Conservation (phyloP, 2,888 invertebrate genomes). For the Lepidochitona cinerea region DNA sequence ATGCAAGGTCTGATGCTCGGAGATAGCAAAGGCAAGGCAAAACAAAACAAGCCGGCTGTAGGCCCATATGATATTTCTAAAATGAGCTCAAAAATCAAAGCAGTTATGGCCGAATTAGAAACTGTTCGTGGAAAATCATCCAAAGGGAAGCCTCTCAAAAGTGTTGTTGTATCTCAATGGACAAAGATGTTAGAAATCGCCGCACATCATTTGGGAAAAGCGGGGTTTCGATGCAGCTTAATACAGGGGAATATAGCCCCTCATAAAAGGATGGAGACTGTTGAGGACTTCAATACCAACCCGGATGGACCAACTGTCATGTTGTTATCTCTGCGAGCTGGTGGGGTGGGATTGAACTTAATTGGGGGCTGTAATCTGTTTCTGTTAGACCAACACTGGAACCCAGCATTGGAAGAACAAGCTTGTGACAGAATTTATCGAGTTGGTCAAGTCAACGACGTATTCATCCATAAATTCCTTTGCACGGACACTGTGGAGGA, state of each 20-base stretch:
- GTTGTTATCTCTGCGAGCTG: conserved; percentile 90
- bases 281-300: conserved; percentile 81
- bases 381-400: conserved; percentile 95
- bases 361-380: conserved; percentile 93
- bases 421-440: conserved; percentile 95
- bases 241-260: conserved; percentile 86
- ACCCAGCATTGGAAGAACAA: conserved; percentile 95
- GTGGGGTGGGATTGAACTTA: conserved; percentile 95
- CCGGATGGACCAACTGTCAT: conserved; percentile 75
- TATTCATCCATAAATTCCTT: conserved; percentile 88
- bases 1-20: conserved; percentile 70
- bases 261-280: conserved; percentile 79
- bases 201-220: conserved; percentile 76
- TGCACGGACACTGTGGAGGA: conserved; percentile 91
- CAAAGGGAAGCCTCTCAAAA: conserved; percentile 18
- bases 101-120: conserved; percentile 44
- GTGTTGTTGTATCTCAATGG: conserved; percentile 93
- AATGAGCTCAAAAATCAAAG: conserved; percentile 57
- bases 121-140: conserved; percentile 35
- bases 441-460: conserved; percentile 87
- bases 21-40: conserved; percentile 65
- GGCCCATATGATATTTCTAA: conserved; percentile 64
- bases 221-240: conserved; percentile 75
- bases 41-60: conserved; percentile 62
- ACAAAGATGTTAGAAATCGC: conserved; percentile 84